Percentiles rank a stretch among this genome's conserved stretches.
phyloP scores from a whole-genome alignment of 2,113 vertebrate genomes.

The Tamias sibiricus region DNA sequence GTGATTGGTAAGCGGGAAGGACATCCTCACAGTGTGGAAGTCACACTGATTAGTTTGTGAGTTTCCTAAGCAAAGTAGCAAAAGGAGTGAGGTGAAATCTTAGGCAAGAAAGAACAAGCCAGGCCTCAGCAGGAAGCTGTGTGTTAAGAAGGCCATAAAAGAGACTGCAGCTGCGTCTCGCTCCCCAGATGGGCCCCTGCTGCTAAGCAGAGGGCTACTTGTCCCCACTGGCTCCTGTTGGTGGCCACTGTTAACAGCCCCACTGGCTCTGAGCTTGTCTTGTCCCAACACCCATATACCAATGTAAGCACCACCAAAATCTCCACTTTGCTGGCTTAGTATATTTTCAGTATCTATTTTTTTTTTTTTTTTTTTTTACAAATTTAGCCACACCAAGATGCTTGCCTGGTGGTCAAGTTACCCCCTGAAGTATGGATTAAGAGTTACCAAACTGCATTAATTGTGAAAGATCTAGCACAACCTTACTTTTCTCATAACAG shows the following conservation, averaged over 20 bases:
- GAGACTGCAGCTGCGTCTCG: not conserved
- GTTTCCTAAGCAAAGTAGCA: not conserved
- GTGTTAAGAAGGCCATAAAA: not conserved
- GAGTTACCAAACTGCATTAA: not conserved
- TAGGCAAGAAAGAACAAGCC: not conserved
- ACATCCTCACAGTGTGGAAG: not conserved
- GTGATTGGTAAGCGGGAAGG: not conserved
- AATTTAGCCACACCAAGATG: not conserved
- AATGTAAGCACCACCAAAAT: not conserved
- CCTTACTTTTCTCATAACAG: not conserved
- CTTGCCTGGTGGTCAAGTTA: not conserved
- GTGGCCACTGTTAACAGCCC: not conserved
- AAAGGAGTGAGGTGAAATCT: not conserved
- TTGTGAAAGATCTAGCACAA: not conserved
- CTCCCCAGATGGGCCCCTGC: not conserved
- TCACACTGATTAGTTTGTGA: not conserved
- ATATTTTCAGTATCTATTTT: not conserved
- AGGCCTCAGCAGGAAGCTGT: not conserved
- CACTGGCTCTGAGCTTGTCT: not conserved
- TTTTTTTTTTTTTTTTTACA: too few species aligned
- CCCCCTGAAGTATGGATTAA: not conserved
- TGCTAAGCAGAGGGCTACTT: not conserved
- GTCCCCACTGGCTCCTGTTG: not conserved
- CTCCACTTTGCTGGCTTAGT: not conserved
- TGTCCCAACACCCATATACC: not conserved